Evolutionary conservation across 30 jellyfish, hydroid and myxozoan genomes (phyloP), one percentile per base, ranked within the genome.

Genomic region (Nemopilema nomurai): DNA sequence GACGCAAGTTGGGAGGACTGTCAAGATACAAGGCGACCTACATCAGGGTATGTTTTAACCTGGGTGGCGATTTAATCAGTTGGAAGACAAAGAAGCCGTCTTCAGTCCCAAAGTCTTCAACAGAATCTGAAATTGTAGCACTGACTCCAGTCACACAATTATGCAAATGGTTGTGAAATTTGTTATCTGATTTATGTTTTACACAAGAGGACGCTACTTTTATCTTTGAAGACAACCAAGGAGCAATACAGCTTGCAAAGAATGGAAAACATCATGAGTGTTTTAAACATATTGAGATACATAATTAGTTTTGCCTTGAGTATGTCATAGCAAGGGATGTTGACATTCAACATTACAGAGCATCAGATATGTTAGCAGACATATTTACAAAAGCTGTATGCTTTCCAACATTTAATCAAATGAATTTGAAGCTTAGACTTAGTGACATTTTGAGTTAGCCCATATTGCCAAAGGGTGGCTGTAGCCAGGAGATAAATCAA

Each of bases 221-320:
- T 49, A 49, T 69, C 51, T 30, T 69, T 51, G 85, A 82, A 77
- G 91, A 82, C 85, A 82, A 82, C 51, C 86, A 82, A 82, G 86
- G 85, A 28, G 85, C 85, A 32, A 82, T 68, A 24, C 22, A 8
- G 29, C 51, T 82, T 18, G 28, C 91, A 49, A 82, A 82, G 62
- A 32, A 82, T 69, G 87, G 28, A 49, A 82, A 82, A 33, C 75
- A 69, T 41, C 91, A 82, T 82, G 76, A 51, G 30, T 53, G 85
- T 27, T 67, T 86, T 18, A 82, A 82, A 33, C 91, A 82, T 49
- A 82, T 80, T 80, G 89, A 66, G 1, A 80, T 80, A 1, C 89
- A 77, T 77, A 57, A 77, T 62, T 77, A 17, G 25, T 77, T 77
- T 77, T 77, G 87, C 22, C n/a, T 78, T 20, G 87, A 77, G 53